These are phyloP conservation scores for Bombus balteatus DNA, from an alignment of 1,140 invertebrate species.

Conservation along the genomic window DNA sequence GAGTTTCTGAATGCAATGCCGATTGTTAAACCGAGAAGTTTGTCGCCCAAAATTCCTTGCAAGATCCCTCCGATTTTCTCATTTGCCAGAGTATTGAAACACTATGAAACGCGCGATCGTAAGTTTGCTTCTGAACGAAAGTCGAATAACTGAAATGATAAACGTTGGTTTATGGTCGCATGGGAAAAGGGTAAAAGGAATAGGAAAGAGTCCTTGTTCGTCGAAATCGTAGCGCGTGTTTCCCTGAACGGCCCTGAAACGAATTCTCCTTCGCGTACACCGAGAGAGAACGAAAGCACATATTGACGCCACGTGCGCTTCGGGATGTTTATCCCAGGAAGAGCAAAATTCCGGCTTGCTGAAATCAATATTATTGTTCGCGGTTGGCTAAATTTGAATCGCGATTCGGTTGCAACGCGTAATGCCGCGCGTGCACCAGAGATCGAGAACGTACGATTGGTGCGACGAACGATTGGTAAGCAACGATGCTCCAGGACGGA, in stretches of 20 bases:
- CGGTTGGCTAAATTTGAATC: slow-evolving; percentile 76
- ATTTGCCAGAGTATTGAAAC: too few species aligned
- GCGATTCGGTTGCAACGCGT: slow-evolving; percentile 35
- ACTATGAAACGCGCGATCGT: too few species aligned
- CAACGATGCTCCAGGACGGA: background rate
- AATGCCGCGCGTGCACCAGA: slow-evolving; percentile 23
- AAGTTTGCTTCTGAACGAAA: background rate
- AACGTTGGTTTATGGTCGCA: background rate
- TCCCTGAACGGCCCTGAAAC: slow-evolving; percentile 56
- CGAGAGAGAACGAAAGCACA: slow-evolving; percentile 64
- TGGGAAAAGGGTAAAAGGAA: background rate
- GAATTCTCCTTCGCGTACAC: slow-evolving; percentile 58
- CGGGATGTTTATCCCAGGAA: slow-evolving; percentile 78
- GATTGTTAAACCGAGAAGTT: background rate
- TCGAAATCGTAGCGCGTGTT: slow-evolving; percentile 17
- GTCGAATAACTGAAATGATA: background rate
- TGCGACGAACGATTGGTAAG: background rate
- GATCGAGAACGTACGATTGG: background rate
- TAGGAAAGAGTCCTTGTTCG: slow-evolving; percentile 20
- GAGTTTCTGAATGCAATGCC: background rate
- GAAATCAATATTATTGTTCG: slow-evolving; percentile 82
- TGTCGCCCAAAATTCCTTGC: background rate
- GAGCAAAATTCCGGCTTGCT: slow-evolving; percentile 76
- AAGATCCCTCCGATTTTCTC: too few species aligned
- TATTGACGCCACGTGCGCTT: slow-evolving; percentile 78